Conservation (phyloP, 2,113 vertebrate genomes). For the Megaleporinus macrocephalus region DNA sequence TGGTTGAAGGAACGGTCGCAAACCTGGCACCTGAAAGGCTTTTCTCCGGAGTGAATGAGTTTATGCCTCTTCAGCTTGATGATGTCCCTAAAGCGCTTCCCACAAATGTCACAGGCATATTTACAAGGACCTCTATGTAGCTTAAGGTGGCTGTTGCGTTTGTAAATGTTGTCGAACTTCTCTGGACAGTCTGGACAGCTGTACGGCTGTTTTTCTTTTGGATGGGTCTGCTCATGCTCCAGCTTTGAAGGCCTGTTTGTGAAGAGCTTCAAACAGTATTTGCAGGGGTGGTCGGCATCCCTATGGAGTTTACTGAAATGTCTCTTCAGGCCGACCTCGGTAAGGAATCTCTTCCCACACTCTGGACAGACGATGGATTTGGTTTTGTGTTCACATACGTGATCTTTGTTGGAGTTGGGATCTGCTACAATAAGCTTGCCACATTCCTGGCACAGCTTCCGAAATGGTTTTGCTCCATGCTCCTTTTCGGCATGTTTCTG, state of each 20-base stretch:
- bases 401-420: neutral
- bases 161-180: neutral
- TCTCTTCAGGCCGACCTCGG: neutral
- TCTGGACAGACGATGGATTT: slow-evolving; percentile 22
- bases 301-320: slow-evolving; percentile 12
- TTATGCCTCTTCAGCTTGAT: slow-evolving; percentile 7
- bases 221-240: slow-evolving; percentile 33
- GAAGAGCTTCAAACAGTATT: slow-evolving; percentile 37
- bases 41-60: slow-evolving; percentile 30
- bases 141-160: slow-evolving; percentile 12
- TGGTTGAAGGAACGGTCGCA: slow-evolving; percentile 39
- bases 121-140: slow-evolving; percentile 15
- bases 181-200: slow-evolving; percentile 20
- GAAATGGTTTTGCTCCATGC: slow-evolving; percentile 9
- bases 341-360: slow-evolving; percentile 18
- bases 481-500: slow-evolving; percentile 32
- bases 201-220: slow-evolving; percentile 14
- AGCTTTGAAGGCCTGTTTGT: slow-evolving; percentile 14
- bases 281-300: slow-evolving; percentile 6
- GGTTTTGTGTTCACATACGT: slow-evolving; percentile 14
- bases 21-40: slow-evolving; percentile 20
- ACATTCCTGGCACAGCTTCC: slow-evolving; percentile 26
- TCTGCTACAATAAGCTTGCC: neutral
- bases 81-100: slow-evolving; percentile 18
- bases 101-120: slow-evolving; percentile 4